phyloP scores from a whole-genome alignment of 2,888 invertebrate genomes.

The Anticlea derivata region DNA sequence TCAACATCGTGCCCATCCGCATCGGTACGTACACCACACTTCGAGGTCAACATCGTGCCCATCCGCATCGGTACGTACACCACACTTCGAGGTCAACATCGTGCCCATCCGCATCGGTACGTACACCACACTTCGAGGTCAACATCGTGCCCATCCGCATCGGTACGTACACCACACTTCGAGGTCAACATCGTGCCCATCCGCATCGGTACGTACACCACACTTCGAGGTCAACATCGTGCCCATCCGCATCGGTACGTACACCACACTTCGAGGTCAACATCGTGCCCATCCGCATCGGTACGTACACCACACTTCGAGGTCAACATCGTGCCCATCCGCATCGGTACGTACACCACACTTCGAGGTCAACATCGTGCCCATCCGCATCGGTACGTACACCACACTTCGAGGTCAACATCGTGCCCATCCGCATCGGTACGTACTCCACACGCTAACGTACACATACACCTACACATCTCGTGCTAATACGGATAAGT shows the following conservation, averaged over 20 bases:
- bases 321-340: conserved; percentile 97
- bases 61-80: conserved; percentile 88
- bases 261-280: conserved; percentile 97
- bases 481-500: background rate
- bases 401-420: conserved; percentile 98
- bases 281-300: conserved; percentile 96
- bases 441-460: no score
- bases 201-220: conserved; percentile 87
- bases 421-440: conserved; percentile 96
- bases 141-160: conserved; percentile 97
- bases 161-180: conserved; percentile 90
- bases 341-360: conserved; percentile 90
- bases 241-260: conserved; percentile 92
- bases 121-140: conserved; percentile 94
- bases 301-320: conserved; percentile 93
- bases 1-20: conserved; percentile 97
- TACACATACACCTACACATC: background rate
- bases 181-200: conserved; percentile 99
- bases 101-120: conserved; percentile 95
- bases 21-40: conserved; percentile 90
- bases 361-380: conserved; percentile 99
- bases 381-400: conserved; percentile 90
- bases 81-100: conserved; percentile 99
- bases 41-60: conserved; percentile 98
- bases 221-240: conserved; percentile 99